Base-by-base conservation (phyloP, 2,113 vertebrate genomes). In the Emydura subglobosa region DNA sequence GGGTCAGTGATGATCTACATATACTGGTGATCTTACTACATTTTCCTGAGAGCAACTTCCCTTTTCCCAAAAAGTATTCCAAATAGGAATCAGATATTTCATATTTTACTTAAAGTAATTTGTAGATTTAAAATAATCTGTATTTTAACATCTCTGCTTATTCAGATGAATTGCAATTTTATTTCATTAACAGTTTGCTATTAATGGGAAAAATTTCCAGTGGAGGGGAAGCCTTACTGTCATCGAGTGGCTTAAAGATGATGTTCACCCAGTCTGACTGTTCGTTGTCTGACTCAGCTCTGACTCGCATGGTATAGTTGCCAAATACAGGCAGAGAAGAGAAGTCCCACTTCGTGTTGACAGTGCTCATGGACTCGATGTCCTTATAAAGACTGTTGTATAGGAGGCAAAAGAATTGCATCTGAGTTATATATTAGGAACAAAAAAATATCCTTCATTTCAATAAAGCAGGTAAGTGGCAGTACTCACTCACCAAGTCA, bases 211-310 rank as follows among this genome's bases (percentile, higher is more conserved):
- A 1, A 3, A 5, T 22, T 83, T 51, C 19, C 59, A 19, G 5
- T 53, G 55, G 50, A 7, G 1, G 49, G 74, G 76, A 79, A 7
- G 16, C 61, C 98, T 98, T 97, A 98, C 98, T 98, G 93, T 98
- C 96, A 11, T 93, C 88, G 91, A 98, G 83, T 21, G 98, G 98
- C 4, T 81, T 95, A 94, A 98, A 98, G 17, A 12, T 22, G 82
- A 98, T 2, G 34, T 51, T 88, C 1, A 65, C 78, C 98, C 98
- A 98, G 21, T 91, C 59, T 0, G 98, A 98, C 6, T 10, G 44
- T 4, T 85, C 55, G 1, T 16, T 7, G 0, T 84, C 94, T 2
- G n/a, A 76, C 44, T 98, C 95, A 0, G 97, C 85, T 34, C 98
- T 96, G 65, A 98, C 97, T 83, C 84, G 92, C 87, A 98, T 59